A percentile compares a stretch with the other conserved stretches of the same genome.
Conservation (phyloP, 2,113 vertebrate genomes). For the Tympanuchus pallidicinctus region DNA sequence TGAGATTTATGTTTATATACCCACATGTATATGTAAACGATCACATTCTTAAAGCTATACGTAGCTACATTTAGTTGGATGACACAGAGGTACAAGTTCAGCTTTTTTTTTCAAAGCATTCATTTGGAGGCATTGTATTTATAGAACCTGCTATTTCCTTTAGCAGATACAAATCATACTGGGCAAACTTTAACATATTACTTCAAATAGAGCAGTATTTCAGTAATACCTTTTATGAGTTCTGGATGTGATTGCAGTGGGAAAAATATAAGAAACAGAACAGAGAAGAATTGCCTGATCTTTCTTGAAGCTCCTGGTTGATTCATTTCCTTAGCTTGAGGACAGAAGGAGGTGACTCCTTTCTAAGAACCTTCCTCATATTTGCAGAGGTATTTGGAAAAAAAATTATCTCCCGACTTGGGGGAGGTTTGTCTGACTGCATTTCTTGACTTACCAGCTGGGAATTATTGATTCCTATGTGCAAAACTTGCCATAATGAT, state of each 20-base stretch:
- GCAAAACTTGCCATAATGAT: background rate
- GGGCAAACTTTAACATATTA: background rate
- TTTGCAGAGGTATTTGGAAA: background rate
- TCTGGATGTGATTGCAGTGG: background rate
- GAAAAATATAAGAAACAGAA: background rate
- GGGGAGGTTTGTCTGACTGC: background rate
- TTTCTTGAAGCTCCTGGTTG: background rate
- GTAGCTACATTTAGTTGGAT: background rate
- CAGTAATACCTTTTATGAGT: background rate
- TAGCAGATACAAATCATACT: background rate
- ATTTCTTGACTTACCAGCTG: background rate
- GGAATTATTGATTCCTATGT: too few species aligned
- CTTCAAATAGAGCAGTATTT: background rate
- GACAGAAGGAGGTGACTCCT: background rate
- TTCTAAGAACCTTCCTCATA: background rate
- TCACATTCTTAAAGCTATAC: background rate
- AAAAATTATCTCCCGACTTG: background rate
- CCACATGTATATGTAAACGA: accelerated
- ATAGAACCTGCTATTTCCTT: background rate
- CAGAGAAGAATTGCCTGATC: background rate
- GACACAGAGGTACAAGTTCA: background rate
- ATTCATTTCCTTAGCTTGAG: background rate
- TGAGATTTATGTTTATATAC: background rate
- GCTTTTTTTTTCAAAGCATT: background rate
- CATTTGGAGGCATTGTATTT: background rate